Base-by-base conservation (phyloP, 2,888 invertebrate species). In the Bellardia bayeri region DNA sequence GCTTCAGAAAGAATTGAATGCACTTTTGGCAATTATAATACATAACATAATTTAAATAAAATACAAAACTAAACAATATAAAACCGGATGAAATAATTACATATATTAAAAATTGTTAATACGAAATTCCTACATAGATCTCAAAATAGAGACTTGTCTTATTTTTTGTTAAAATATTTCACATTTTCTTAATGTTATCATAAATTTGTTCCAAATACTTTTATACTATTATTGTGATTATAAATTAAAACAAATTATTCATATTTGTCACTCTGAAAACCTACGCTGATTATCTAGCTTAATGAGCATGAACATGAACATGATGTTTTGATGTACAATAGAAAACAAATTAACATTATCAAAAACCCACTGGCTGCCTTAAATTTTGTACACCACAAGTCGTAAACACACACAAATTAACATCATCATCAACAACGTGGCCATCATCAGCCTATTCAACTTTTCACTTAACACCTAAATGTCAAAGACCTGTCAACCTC, bases 401-500 rank as follows among this genome's bases (percentile, higher is more conserved):
- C 40, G 6, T 78, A 78, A 78, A 72, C 2, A 40, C 49, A 37
- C 42, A 63, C 74, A 68, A 80, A 76, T 66, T 54, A 69, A 54
- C 37, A 78, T 66, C 40, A 64, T 66, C 37, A 56, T 58, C 33
- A 54, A 23, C 56, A 40, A 37, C 37, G 23, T 16, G 9, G 8
- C 14, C 56, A 76, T 58, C 71, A 56, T 64, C 79, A 79, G 66
- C 71, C 79, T 85, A 49, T 87, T 82, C 82, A 79, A 82, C 78
- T 79, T 64, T 85, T 79, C 64, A 79, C 63, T 82, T 61, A 85
- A 75, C 85, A 87, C 87, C 79, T 71, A 49, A 71, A 85, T 74
- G 75, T 85, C 80, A 85, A 71, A 81, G 80, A 85, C 80, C 75
- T 85, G 85, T 64, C 69, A 85, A 72, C 71, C 61, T 37, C 56